A percentile compares a stretch with the other conserved stretches of the same genome.
These are phyloP conservation scores for Galaxea fascicularis DNA, from an alignment of 92 coral and sea anemone genomes.

Conservation along the genomic window DNA sequence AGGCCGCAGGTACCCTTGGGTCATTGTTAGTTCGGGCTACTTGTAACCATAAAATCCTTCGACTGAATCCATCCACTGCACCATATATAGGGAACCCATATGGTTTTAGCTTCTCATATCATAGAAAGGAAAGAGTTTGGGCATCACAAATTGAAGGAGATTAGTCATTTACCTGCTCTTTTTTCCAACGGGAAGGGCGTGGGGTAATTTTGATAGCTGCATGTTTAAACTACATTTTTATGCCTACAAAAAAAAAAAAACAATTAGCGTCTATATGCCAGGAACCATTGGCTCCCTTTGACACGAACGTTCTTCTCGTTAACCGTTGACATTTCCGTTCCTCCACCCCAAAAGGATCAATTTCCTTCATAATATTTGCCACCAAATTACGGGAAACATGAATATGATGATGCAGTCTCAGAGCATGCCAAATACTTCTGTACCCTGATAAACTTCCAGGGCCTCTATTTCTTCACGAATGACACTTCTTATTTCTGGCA, in stretches of 20 bases:
- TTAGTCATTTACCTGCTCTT: neutral
- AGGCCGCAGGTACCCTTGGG: neutral
- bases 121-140: neutral
- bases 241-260: neutral
- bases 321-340: slow-evolving; percentile 36
- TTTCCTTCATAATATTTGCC: slow-evolving; percentile 50
- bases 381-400: slow-evolving; percentile 54
- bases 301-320: slow-evolving; percentile 32
- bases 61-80: neutral
- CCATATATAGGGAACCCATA: neutral
- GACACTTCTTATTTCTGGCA: slow-evolving; percentile 29
- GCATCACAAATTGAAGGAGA: neutral
- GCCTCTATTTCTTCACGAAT: slow-evolving; percentile 54
- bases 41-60: neutral
- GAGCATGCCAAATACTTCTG: slow-evolving; percentile 58
- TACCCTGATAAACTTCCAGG: slow-evolving; percentile 55
- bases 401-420: slow-evolving; percentile 35
- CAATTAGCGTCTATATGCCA: slow-evolving; percentile 58
- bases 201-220: neutral
- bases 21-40: neutral
- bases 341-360: slow-evolving; percentile 60
- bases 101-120: neutral
- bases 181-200: neutral
- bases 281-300: slow-evolving; percentile 50
- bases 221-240: neutral